These are phyloP conservation scores for Nymphicus hollandicus DNA, from an alignment of 2,113 vertebrate genomes.

Conservation along the genomic window DNA sequence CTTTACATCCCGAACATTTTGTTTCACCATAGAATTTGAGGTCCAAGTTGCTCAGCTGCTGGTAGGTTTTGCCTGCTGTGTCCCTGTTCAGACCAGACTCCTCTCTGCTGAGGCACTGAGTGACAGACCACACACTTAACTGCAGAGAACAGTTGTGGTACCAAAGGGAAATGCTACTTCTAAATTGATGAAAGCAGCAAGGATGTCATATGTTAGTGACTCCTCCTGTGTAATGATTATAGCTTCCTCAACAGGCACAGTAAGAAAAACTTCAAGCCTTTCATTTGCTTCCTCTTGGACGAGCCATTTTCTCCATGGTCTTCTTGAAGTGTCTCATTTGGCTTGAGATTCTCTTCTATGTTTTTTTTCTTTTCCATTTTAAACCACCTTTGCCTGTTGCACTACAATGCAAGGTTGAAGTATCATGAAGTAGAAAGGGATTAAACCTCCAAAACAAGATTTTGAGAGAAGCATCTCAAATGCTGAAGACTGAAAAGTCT, in stretches of 20 bases:
- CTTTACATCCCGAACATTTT: not conserved
- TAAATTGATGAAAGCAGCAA: slow-evolving; percentile 3
- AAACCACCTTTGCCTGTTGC: not conserved
- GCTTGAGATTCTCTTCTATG: not conserved
- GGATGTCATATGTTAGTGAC: not conserved
- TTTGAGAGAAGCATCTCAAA: not conserved
- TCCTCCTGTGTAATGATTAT: not conserved
- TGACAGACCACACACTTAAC: not conserved
- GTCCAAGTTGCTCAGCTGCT: not conserved
- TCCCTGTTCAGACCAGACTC: not conserved
- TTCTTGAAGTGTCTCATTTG: not conserved
- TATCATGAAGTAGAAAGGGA: not conserved
- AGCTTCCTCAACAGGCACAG: not conserved
- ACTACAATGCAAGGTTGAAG: not conserved
- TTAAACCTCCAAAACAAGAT: not conserved
- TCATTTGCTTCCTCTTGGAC: not conserved
- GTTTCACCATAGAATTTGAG: not conserved
- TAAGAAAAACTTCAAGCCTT: not conserved
- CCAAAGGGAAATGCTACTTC: slow-evolving; percentile 3
- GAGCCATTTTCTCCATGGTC: not conserved
- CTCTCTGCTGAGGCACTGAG: not conserved
- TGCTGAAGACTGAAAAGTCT: not conserved
- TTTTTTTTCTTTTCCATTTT: not conserved
- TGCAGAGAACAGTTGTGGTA: not conserved
- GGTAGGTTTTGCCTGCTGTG: not conserved